Evolutionary conservation across 2,113 vertebrate species (phyloP), one percentile per base, ranked within the genome.

Genomic region (Alexandromys fortis): DNA sequence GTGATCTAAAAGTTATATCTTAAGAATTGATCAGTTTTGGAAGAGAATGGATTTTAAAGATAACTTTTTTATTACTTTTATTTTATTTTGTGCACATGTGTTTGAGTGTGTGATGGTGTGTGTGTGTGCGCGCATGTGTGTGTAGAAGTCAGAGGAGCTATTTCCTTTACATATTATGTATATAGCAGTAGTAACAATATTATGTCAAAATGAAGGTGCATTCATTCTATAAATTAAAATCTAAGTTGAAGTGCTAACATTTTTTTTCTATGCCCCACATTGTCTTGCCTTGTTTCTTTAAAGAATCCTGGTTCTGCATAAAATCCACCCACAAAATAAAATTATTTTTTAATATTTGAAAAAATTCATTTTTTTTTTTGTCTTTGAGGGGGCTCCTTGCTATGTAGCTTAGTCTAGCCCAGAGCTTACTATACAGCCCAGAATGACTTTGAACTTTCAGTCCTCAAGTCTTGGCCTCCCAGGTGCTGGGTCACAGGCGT

Each of bases 1-100:
- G 35, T 73, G 70, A 87, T 92, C 73, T 97, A 49, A 92, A 83
- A 89, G 42, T 33, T 38, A 85, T n/a, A 78, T 89, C 63, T 75
- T 55, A 90, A 91, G 88, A 61, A 92, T 9, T 42, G 35, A 92
- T 47, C 6, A 68, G 7, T 83, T 90, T 96, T 88, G 19, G 67
- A 88, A 9, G 67, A 35, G 22, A 81, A 81, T 76, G 35, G n/a
- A 77, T 81, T 75, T 91, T 63, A 16, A n/a, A 82, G 52, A 58
- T 38, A 58, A 79, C 8, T 16, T 30, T 68, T 35, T 35, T 16
- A 70, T 70, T 70, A 70, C 16, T n/a, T n/a, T 70, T 17, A 70
- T 14, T 67, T 67, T 67, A 68, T 70, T 75, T 75, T 75, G 24
- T 63, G 24, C 61, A 63, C 19, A 55, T 55, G 55, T 58, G 55